Conservation (phyloP, 2,113 vertebrate species). For the Lates calcarifer region DNA sequence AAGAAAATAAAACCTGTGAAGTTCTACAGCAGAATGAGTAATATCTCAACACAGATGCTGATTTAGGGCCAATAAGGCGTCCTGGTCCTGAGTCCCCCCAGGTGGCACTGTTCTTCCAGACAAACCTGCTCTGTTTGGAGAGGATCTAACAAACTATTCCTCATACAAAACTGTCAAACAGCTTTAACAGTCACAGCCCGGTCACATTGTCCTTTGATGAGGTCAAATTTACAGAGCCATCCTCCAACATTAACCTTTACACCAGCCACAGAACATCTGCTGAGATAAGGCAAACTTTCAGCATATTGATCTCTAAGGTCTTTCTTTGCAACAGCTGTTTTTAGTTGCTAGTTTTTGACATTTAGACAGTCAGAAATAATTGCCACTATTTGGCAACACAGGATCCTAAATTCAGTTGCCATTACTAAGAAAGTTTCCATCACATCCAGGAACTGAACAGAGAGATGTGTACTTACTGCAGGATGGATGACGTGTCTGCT, state of each 20-base stretch:
- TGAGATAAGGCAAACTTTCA: too few relatives aligned
- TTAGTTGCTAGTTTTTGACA: neutral
- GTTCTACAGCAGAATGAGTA: constrained; percentile 23
- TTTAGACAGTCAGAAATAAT: neutral
- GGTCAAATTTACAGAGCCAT: constrained; percentile 13
- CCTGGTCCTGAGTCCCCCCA: constrained; percentile 8
- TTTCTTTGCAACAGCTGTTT: neutral
- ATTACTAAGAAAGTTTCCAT: constrained; percentile 5
- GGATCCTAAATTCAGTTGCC: neutral
- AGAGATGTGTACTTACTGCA: neutral
- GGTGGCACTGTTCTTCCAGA: constrained; percentile 41
- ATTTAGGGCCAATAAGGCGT: neutral
- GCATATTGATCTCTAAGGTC: neutral
- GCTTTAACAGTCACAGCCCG: constrained; percentile 10
- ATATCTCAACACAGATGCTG: constrained; percentile 41
- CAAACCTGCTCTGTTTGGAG: neutral
- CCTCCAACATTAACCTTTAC: constrained; percentile 4
- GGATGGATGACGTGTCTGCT: constrained; percentile 5
- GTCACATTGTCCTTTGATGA: constrained; percentile 4
- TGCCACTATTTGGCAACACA: neutral
- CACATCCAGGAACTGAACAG: neutral
- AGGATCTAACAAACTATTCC: constrained; percentile 43
- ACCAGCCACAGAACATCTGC: neutral
- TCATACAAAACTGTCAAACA: constrained; percentile 63
- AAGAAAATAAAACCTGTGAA: constrained; percentile 9